These are phyloP conservation scores for Bombus ignitus DNA, from an alignment of 1,140 invertebrate species.

Conservation along the genomic window DNA sequence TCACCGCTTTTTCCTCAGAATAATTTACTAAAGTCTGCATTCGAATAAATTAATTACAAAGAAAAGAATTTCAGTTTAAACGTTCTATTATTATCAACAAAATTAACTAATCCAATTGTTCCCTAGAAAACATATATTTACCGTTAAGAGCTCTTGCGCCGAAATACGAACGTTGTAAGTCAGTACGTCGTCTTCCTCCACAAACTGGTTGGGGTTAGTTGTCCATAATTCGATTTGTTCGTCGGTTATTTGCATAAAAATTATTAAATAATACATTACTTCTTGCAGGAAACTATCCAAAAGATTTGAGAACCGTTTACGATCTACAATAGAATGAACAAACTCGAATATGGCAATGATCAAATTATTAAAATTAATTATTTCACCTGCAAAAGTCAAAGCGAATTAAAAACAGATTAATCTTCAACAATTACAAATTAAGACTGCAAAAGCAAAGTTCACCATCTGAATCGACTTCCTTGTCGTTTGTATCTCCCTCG, in stretches of 20 bases:
- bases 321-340: conserved; percentile 86
- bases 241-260: conserved; percentile 91
- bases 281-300: conserved; percentile 88
- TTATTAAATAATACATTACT: conserved; percentile 89
- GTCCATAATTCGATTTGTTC: conserved; percentile 89
- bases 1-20: conserved; percentile 85
- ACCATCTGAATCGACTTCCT: conserved; percentile 84
- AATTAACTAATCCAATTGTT: neutral
- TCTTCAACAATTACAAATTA: neutral
- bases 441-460: conserved; percentile 41
- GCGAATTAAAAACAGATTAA: conserved; percentile 4
- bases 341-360: conserved; percentile 92
- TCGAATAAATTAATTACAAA: neutral
- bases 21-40: conserved; percentile 85
- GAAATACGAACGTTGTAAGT: conserved; percentile 90
- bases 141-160: conserved; percentile 88
- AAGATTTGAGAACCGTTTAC: conserved; percentile 84
- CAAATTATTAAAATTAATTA: conserved; percentile 88
- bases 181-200: conserved; percentile 90
- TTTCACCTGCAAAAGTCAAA: conserved; percentile 84
- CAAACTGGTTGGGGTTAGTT: conserved; percentile 88
- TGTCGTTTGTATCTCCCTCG: conserved; percentile 79
- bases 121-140: conserved; percentile 68
- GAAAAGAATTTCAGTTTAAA: neutral
- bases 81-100: neutral